Conservation (phyloP, 2,113 vertebrate species). For the Hippocampus comes region DNA sequence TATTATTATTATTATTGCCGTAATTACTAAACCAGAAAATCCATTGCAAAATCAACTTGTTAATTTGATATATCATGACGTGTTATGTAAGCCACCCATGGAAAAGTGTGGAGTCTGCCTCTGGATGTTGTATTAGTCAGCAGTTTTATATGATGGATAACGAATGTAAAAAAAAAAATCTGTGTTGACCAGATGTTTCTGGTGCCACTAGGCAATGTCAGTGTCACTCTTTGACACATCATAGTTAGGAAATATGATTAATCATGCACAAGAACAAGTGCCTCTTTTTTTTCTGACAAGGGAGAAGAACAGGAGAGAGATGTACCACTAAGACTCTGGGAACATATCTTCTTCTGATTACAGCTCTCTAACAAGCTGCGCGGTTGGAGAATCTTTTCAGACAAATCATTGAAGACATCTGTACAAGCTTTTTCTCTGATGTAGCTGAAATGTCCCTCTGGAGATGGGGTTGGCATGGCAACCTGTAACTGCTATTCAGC, state of each 20-base stretch:
- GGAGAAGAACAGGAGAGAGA: constrained; percentile 22
- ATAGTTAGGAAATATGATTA: constrained; percentile 80
- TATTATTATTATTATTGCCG: too few relatives aligned
- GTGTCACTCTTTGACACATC: constrained; percentile 81
- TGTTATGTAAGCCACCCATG: neutral
- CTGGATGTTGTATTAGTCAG: too few relatives aligned
- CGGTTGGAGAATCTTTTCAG: constrained; percentile 87
- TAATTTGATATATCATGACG: neutral
- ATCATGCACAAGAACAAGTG: constrained; percentile 70
- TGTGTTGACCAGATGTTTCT: constrained; percentile 82
- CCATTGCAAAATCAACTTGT: too few relatives aligned
- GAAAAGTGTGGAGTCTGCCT: constrained; percentile 65
- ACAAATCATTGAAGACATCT: constrained; percentile 99
- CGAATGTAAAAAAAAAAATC: constrained; percentile 71
- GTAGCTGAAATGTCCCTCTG: constrained; percentile 85
- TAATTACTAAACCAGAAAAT: too few relatives aligned
- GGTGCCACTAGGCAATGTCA: constrained; percentile 78
- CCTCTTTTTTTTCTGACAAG: constrained; percentile 21
- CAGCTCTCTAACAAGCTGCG: constrained; percentile 89
- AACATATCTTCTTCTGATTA: constrained; percentile 81
- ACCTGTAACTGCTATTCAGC: constrained; percentile 95
- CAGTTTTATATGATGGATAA: constrained; percentile 87
- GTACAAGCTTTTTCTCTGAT: constrained; percentile 91
- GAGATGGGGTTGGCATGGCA: constrained; percentile 95
- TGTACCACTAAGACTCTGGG: constrained; percentile 54